phyloP scores from a whole-genome alignment of 2,888 invertebrate genomes.

The Yponomeuta cagnagella region DNA sequence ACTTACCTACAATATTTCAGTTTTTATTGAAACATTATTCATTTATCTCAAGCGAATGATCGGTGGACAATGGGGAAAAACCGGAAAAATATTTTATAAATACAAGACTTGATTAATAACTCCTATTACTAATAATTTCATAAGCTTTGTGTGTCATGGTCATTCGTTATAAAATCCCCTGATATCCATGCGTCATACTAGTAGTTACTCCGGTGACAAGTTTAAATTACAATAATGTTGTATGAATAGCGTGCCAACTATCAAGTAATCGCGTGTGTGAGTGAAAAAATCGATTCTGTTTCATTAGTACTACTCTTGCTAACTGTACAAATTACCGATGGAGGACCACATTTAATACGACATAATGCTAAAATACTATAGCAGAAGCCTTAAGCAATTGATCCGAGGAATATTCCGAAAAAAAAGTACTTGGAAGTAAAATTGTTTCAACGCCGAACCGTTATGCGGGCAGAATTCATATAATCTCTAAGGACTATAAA shows the following conservation, averaged over 20 bases:
- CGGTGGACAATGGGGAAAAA: background rate
- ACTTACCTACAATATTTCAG: too few species aligned
- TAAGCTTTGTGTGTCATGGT: background rate
- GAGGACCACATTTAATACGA: background rate
- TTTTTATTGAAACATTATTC: too few species aligned
- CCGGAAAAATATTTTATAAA: background rate
- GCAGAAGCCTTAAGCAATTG: background rate
- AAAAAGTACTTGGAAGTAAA: background rate
- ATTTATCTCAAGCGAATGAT: too few species aligned
- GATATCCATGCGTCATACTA: background rate
- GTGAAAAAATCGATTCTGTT: background rate
- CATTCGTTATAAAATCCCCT: background rate
- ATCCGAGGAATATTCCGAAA: background rate
- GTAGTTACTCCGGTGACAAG: background rate
- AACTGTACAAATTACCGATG: background rate
- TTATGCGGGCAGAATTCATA: slow-evolving; percentile 6
- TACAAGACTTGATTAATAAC: background rate
- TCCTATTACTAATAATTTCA: background rate
- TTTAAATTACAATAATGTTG: background rate
- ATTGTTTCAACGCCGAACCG: slow-evolving; percentile 1
- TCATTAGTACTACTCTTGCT: background rate
- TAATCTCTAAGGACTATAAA: slow-evolving; percentile 13
- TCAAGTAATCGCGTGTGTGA: background rate
- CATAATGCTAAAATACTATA: background rate
- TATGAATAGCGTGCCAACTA: background rate